Evolutionary conservation across 1,140 invertebrate genomes (phyloP).

Genomic region (Periplaneta americana): DNA sequence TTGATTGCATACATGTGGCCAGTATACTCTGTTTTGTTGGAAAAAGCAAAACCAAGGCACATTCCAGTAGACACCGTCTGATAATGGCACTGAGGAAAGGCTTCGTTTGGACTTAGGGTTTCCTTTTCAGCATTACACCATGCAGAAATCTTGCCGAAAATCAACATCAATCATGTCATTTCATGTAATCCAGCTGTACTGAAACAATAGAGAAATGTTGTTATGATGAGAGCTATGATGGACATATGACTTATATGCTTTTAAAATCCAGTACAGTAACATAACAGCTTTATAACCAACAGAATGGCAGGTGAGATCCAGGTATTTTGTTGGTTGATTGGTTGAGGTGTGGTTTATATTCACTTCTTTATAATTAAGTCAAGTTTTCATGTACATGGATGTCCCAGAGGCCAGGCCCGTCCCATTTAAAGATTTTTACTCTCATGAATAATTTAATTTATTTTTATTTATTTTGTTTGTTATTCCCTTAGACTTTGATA

Average conservation of each 20-base stretch:
- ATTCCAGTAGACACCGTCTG: slow-evolving; percentile 4
- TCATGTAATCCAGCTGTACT: slow-evolving; percentile 4
- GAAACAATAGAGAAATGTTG: slow-evolving; percentile 9
- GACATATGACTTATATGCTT: slow-evolving; percentile 14
- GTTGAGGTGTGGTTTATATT: slow-evolving; percentile 10
- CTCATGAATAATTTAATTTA: too few relatives aligned
- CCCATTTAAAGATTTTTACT: background rate
- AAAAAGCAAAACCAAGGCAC: slow-evolving; percentile 18
- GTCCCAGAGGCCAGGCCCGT: background rate
- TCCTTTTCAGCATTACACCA: slow-evolving; percentile 18
- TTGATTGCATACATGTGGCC: slow-evolving; percentile 12
- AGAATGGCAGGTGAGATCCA: slow-evolving; percentile 16
- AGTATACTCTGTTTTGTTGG: slow-evolving; percentile 17
- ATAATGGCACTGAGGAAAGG: slow-evolving; percentile 15
- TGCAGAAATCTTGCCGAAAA: background rate
- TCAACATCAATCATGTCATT: slow-evolving; percentile 4
- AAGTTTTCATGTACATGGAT: background rate
- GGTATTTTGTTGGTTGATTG: slow-evolving; percentile 16
- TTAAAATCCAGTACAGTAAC: slow-evolving; percentile 16
- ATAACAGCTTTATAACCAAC: slow-evolving; percentile 11
- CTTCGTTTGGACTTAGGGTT: slow-evolving; percentile 16
- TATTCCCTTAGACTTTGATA: too few relatives aligned
- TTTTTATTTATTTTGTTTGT: too few relatives aligned
- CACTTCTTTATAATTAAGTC: background rate
- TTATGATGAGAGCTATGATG: slow-evolving; percentile 14